Evolutionary conservation across 2,888 invertebrate genomes (phyloP).

Genomic region (Quadroppia sp.): DNA sequence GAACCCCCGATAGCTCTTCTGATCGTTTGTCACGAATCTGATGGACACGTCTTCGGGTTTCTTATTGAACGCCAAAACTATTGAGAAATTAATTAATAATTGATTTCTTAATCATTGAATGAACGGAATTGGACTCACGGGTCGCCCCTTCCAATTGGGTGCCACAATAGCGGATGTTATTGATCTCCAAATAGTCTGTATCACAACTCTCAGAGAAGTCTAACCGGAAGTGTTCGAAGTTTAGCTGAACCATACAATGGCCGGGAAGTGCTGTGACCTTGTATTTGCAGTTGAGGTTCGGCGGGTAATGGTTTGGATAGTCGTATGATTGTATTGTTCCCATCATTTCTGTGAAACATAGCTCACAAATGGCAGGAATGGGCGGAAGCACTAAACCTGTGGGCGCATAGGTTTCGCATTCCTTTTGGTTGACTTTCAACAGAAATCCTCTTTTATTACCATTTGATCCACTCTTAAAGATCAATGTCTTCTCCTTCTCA

Average conservation of each 20-base stretch:
- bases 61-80: slow-evolving; percentile 40
- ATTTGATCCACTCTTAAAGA: slow-evolving; percentile 47
- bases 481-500: slow-evolving; percentile 45
- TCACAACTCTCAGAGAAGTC: slow-evolving; percentile 46
- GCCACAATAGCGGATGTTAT: slow-evolving; percentile 49
- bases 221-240: slow-evolving; percentile 48
- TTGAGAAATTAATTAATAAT: not conserved
- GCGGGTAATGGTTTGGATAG: slow-evolving; percentile 48
- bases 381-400: slow-evolving; percentile 9
- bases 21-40: slow-evolving; percentile 47
- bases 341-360: slow-evolving; percentile 47
- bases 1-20: slow-evolving; percentile 46
- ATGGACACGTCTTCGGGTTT: slow-evolving; percentile 41
- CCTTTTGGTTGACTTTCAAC: slow-evolving; percentile 47
- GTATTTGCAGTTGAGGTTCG: slow-evolving; percentile 47
- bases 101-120: not conserved
- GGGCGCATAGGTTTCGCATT: slow-evolving; percentile 43
- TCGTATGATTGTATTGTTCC: slow-evolving; percentile 48
- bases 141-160: slow-evolving; percentile 49
- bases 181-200: slow-evolving; percentile 48
- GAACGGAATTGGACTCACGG: slow-evolving; percentile 44
- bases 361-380: slow-evolving; percentile 45
- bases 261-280: slow-evolving; percentile 46
- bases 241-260: slow-evolving; percentile 48
- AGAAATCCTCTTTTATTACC: slow-evolving; percentile 48